Evolutionary conservation across 2,888 invertebrate species (phyloP), one percentile per base, ranked within the genome.

Genomic region (Megastigmus dorsalis): DNA sequence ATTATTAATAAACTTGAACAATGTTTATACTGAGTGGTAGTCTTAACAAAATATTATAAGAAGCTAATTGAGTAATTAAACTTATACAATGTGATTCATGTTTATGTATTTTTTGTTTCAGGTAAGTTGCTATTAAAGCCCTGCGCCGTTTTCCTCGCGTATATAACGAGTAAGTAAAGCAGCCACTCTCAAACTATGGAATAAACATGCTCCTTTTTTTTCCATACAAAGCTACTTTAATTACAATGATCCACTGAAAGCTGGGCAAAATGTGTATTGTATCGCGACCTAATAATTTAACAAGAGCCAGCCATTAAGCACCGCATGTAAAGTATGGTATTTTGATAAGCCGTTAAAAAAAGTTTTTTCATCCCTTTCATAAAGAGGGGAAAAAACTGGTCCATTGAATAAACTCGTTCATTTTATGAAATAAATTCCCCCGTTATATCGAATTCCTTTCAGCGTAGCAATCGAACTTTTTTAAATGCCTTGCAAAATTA

Each of bases 381-480:
- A 48, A 36, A 48, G 33, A n/a, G n/a, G n/a, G n/a, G n/a, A 20
- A 33, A 68, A 48, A 48, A 48, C 33, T 67, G 33, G 33, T 7
- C 10, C 28, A 65, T 38, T 15, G 18, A 38, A 59, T 59, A 59
- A 50, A 50, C 59, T 57, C 33, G 28, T 36, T 67, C n/a, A 23
- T 68, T 59, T 68, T 60, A 59, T 60, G 28, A 59, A 59, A 68
- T 30, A 23, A 48, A 50, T 68, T 68, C 68, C 68, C 23, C 0
- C 57, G 41, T 41, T 13, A 15, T 62, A 66, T 66, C 65, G 52
- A 66, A 66, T 66, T 66, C 65, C 65, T 43, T 54, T 73, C 15
- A 9, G n/a, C 50, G 28, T 52, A 18, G 18, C 41, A 23, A 33
- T 69, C 57, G 52, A 63, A 7, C 33, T 38, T 26, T n/a, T 48